Evolutionary conservation across 1,140 invertebrate genomes (phyloP).

Genomic region (Megathymus violae): DNA sequence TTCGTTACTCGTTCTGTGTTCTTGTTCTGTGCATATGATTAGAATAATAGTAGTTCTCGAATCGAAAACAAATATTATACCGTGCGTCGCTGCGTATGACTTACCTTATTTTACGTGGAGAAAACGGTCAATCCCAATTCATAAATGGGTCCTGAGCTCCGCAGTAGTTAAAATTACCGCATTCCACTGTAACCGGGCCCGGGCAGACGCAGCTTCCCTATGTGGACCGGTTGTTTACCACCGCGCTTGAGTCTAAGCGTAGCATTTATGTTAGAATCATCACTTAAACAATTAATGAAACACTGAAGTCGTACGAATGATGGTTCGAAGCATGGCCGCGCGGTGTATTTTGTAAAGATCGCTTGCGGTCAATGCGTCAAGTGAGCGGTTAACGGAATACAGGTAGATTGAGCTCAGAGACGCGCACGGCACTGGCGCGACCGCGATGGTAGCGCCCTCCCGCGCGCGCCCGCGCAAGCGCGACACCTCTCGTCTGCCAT

Average conservation of each 20-base stretch:
- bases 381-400: constrained; percentile 39
- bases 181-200: constrained; percentile 78
- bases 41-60: too few species aligned
- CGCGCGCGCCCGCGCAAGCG: constrained; percentile 54
- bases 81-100: too few species aligned
- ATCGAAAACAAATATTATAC: too few species aligned
- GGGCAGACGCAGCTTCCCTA: constrained; percentile 77
- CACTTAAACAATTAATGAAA: constrained; percentile 72
- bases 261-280: constrained; percentile 50
- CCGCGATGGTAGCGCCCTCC: constrained; percentile 66
- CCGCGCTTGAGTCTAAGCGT: constrained; percentile 45
- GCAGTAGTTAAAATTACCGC: constrained; percentile 82
- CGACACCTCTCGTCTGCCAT: constrained; percentile 46
- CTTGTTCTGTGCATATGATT: too few species aligned
- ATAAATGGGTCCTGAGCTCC: constrained; percentile 71
- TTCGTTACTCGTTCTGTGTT: too few species aligned
- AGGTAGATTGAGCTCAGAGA: constrained; percentile 49
- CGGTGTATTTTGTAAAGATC: constrained; percentile 61
- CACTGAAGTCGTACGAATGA: constrained; percentile 46
- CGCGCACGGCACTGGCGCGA: constrained; percentile 67
- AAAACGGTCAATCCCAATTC: constrained; percentile 63
- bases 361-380: constrained; percentile 51
- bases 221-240: constrained; percentile 76
- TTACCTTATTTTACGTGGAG: constrained; percentile 61
- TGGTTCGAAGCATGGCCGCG: constrained; percentile 56